Conservation (phyloP, 1,140 invertebrate genomes). For the Amphibalanus amphitrite region DNA sequence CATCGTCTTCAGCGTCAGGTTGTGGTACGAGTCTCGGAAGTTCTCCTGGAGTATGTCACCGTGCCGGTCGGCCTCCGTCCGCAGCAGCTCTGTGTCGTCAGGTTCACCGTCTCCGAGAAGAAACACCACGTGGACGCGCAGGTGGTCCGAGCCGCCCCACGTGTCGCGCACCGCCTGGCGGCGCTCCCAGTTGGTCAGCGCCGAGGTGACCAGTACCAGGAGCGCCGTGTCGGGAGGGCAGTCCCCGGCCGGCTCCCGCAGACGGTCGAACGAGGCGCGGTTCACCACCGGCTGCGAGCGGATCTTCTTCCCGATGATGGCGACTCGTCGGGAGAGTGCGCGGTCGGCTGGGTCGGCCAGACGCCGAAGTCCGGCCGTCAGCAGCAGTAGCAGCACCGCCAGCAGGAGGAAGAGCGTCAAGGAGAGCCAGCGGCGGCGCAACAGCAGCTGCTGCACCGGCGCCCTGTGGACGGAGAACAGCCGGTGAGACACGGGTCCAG, state of each 20-base stretch:
- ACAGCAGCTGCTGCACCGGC: neutral
- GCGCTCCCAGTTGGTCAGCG: no score
- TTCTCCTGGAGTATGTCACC: conserved; percentile 16
- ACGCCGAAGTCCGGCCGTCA: neutral
- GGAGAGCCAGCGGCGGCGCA: no score
- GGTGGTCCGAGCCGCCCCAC: no score
- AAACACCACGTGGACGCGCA: conserved; percentile 1
- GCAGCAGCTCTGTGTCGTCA: neutral
- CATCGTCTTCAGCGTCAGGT: conserved; percentile 16
- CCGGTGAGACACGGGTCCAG: neutral
- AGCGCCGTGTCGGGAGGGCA: no score
- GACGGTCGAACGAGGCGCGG: no score
- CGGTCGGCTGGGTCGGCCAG: no score
- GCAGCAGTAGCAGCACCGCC: neutral
- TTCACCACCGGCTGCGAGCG: no score
- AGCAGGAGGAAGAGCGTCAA: neutral
- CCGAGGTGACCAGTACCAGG: no score
- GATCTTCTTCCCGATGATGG: no score
- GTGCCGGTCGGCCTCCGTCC: conserved; percentile 12
- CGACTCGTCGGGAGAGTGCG: neutral
- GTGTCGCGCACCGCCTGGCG: no score
- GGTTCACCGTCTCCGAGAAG: conserved; percentile 8
- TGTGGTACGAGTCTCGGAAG: conserved; percentile 18
- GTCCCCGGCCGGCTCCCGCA: no score
- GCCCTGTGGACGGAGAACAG: neutral